A percentile compares a stretch with the other conserved stretches of the same genome.
These are phyloP conservation scores for Oreotragus oreotragus DNA, from an alignment of 2,113 vertebrate species.

Conservation along the genomic window DNA sequence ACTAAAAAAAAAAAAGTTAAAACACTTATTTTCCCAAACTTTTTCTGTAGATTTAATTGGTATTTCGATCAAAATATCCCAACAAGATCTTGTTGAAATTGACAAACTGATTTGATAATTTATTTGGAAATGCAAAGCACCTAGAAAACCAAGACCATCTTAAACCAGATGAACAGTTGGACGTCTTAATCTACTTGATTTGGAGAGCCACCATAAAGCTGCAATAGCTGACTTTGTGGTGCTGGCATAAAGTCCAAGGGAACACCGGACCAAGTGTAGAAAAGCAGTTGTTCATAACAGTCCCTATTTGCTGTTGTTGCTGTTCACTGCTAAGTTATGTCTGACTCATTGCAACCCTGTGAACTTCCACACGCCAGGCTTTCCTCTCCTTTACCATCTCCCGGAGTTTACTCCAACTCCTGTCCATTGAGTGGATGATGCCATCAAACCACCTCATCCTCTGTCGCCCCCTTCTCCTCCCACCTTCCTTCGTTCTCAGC, in stretches of 20 bases:
- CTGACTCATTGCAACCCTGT: neutral
- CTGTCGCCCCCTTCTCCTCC: neutral
- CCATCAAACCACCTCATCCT: neutral
- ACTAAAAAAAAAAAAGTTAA: neutral
- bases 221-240: accelerated
- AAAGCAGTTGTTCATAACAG: accelerated
- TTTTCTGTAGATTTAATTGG: neutral
- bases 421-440: accelerated
- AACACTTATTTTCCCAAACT: neutral
- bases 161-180: neutral
- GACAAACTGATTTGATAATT: neutral
- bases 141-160: neutral
- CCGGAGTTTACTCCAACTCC: neutral
- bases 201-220: neutral
- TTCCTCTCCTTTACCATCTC: neutral
- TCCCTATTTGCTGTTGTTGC: neutral
- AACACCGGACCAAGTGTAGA: accelerated
- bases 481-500: neutral
- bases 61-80: neutral
- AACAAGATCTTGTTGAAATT: neutral
- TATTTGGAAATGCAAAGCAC: neutral
- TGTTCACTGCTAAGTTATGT: neutral
- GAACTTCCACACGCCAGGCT: accelerated
- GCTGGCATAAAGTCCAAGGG: accelerated
- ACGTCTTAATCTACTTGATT: accelerated